phyloP scores from a whole-genome alignment of 2,113 vertebrate species.

The Leucosticte australis region DNA sequence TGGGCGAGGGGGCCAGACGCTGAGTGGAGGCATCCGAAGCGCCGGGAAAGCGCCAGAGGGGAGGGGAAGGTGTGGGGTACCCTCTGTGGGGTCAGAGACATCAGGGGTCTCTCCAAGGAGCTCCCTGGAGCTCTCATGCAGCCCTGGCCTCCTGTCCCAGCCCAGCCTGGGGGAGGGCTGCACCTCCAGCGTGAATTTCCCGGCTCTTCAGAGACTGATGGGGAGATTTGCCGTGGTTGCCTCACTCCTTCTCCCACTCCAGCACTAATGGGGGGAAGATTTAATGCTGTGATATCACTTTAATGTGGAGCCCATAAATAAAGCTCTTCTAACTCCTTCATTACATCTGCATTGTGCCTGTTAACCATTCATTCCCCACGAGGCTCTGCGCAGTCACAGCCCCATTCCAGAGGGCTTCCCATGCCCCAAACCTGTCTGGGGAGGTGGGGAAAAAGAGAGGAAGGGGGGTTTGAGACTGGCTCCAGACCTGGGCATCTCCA shows the following conservation, averaged over 20 bases:
- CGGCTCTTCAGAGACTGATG: background rate
- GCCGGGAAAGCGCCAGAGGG: accelerated
- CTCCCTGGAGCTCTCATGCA: accelerated
- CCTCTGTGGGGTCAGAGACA: background rate
- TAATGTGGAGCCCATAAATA: conserved; percentile 52
- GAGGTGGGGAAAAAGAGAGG: accelerated
- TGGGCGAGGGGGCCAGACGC: accelerated
- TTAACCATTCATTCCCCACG: background rate
- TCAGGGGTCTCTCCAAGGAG: background rate
- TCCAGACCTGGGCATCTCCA: no score
- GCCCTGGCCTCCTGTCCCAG: background rate
- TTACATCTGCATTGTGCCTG: background rate
- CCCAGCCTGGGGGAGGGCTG: background rate
- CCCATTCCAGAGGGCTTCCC: background rate
- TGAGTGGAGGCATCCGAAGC: accelerated
- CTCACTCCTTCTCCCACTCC: background rate
- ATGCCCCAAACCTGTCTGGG: background rate
- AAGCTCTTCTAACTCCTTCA: conserved; percentile 18
- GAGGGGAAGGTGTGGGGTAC: background rate
- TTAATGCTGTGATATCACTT: conserved; percentile 47
- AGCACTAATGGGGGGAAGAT: conserved; percentile 42
- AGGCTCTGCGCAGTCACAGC: background rate
- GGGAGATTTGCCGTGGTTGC: background rate
- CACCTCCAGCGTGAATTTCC: background rate
- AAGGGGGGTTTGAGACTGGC: background rate